Percentiles rank a stretch among this genome's conserved stretches.
Conservation (phyloP, 2,797 vertebrate genomes). For the Thunnus albacares region DNA sequence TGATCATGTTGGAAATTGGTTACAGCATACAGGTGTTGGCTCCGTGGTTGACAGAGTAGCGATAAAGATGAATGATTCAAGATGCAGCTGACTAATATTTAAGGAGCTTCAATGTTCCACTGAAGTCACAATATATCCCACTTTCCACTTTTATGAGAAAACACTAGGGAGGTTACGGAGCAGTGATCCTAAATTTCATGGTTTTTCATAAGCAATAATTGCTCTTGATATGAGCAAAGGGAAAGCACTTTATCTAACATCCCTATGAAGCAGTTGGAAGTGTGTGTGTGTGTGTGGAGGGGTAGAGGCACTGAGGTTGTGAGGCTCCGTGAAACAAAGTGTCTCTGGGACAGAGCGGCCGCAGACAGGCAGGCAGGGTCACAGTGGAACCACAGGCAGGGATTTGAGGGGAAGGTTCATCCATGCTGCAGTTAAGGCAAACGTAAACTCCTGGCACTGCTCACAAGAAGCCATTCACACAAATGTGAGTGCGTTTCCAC, state of each 20-base stretch:
- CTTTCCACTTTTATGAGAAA: slow-evolving; percentile 26
- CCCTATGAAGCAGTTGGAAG: slow-evolving; percentile 30
- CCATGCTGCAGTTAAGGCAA: slow-evolving; percentile 82
- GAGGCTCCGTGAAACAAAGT: slow-evolving; percentile 53
- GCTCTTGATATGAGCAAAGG: slow-evolving; percentile 4
- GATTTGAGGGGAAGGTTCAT: slow-evolving; percentile 43
- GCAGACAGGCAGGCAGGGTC: slow-evolving; percentile 54
- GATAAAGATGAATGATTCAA: slow-evolving; percentile 2
- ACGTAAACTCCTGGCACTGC: slow-evolving; percentile 65
- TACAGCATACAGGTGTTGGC: slow-evolving; percentile 1
- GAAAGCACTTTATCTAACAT: slow-evolving; percentile 6
- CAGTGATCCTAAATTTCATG: slow-evolving; percentile 7
- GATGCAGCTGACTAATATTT: slow-evolving; percentile 18
- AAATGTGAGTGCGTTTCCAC: slow-evolving; percentile 57
- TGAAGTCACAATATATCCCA: slow-evolving; percentile 27
- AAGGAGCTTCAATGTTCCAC: slow-evolving; percentile 24
- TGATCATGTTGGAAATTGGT: background rate
- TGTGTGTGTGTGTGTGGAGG: slow-evolving; percentile 25
- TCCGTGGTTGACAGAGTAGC: slow-evolving; percentile 28
- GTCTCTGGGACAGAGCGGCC: slow-evolving; percentile 50
- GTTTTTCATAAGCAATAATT: slow-evolving; percentile 22
- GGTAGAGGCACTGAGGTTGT: slow-evolving; percentile 75
- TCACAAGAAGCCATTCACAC: slow-evolving; percentile 60
- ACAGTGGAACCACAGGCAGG: slow-evolving; percentile 62
- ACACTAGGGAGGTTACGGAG: slow-evolving; percentile 9